Evolutionary conservation across 2,888 invertebrate genomes (phyloP), one percentile per base, ranked within the genome.

Genomic region (Hofmannophila pseudospretella): DNA sequence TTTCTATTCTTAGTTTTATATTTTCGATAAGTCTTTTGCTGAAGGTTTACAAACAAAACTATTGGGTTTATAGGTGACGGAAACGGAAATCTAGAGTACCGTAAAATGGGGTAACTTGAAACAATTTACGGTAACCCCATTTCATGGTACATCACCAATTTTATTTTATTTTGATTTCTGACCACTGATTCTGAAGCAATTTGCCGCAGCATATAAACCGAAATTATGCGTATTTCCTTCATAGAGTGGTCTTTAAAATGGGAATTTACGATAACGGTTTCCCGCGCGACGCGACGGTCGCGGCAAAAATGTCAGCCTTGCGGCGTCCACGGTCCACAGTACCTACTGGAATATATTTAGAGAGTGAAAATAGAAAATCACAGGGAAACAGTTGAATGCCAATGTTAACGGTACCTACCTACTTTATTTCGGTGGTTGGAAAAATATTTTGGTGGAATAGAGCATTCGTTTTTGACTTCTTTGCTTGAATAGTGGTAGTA

Each of bases 321-420:
- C 57, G 58, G 68, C 57, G 58, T 66, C 60, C 54, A 47, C n/a
- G n/a, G 56, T 7, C 23, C 23, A 5, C 23, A 62, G 56, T 64
- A 63, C 59, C 60, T n/a, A n/a, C n/a, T 49, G 45, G 45, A 58
- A 25, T 42, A 39, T 42, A 42, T 42, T 38, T 33, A 36, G 39
- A 34, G 33, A 29, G 36, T 39, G 62, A 67, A 81, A 80, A 80
- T 80, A 78, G 73, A 80, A 76, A 74, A 73, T 64, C 57, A 59
- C 66, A 67, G 72, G 67, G 62, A 70, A 72, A 73, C 70, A 67
- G 69, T 62, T 75, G 78, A 81, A 84, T 81, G 77, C 79, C 79
- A 80, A 81, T 81, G 78, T 77, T 77, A 79, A 67, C 61, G 48
- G n/a, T n/a, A n/a, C n/a, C n/a, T n/a, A n/a, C n/a, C n/a, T n/a